phyloP scores from a whole-genome alignment of 2,888 invertebrate species.

The Cryptocheilus praepositus region DNA sequence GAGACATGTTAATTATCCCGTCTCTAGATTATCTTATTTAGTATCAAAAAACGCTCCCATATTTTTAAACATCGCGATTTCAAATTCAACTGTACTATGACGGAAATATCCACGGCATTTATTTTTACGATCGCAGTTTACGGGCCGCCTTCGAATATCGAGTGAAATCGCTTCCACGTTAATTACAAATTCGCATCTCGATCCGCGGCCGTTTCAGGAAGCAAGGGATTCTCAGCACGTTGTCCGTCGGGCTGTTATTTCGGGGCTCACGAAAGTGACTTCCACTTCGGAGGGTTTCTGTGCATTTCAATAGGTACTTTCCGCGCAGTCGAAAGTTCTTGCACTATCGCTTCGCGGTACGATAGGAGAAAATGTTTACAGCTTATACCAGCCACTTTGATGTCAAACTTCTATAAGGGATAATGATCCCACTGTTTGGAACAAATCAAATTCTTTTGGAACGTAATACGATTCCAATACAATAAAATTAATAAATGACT shows the following conservation, averaged over 20 bases:
- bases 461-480: too few relatives aligned
- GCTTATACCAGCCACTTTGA: too few relatives aligned
- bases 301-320: conserved; percentile 49
- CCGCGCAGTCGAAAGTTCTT: conserved; percentile 36
- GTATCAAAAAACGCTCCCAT: conserved; percentile 4
- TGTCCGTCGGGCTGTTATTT: conserved; percentile 53
- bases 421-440: too few relatives aligned
- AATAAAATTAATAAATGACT: too few relatives aligned
- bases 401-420: too few relatives aligned
- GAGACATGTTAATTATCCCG: too few relatives aligned
- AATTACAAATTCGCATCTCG: conserved; percentile 58
- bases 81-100: background rate
- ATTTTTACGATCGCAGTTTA: conserved; percentile 40
- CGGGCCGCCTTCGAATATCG: conserved; percentile 30
- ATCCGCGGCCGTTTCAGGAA: conserved; percentile 45
- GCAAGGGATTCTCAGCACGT: conserved; percentile 55
- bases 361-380: too few relatives aligned
- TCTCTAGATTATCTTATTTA: too few relatives aligned
- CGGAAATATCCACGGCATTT: conserved; percentile 6
- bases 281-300: conserved; percentile 40
- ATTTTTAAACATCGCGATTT: background rate
- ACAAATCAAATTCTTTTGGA: too few relatives aligned
- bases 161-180: conserved; percentile 47
- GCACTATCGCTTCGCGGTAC: background rate
- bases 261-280: conserved; percentile 54